Conservation (phyloP, 2,797 vertebrate species). For the Pangasius djambal region DNA sequence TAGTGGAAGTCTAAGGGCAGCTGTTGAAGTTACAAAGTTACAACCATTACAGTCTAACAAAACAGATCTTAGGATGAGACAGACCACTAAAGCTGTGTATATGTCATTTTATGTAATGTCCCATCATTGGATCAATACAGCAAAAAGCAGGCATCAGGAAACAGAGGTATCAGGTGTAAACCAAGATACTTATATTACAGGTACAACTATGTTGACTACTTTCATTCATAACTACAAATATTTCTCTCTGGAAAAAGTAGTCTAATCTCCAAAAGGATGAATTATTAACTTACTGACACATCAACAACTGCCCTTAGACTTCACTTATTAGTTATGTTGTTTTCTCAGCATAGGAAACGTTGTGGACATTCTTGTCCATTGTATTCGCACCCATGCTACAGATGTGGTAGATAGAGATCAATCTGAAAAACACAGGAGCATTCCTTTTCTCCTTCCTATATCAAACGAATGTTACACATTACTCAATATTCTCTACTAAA, state of each 20-base stretch:
- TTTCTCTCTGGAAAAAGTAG: not conserved
- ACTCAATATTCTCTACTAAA: not conserved
- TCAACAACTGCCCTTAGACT: not conserved
- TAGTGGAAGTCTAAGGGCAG: not conserved
- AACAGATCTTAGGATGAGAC: not conserved
- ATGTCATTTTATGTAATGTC: not conserved
- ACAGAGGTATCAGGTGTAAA: not conserved
- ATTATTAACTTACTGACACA: not conserved
- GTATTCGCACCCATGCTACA: not conserved
- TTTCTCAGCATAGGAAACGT: not conserved
- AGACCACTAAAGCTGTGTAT: not conserved
- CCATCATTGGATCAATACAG: not conserved
- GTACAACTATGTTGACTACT: not conserved
- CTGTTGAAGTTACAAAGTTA: not conserved
- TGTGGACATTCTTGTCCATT: conserved; percentile 2
- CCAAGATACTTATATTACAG: not conserved
- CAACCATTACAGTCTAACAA: not conserved
- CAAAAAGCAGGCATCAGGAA: not conserved
- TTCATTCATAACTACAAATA: not conserved
- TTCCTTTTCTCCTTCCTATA: not conserved
- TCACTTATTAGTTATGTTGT: not conserved
- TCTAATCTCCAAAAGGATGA: not conserved
- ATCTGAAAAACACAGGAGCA: not conserved
- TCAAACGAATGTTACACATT: not conserved
- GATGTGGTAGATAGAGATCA: not conserved